These are phyloP conservation scores for Prostheceraeus crozeri DNA, from an alignment of 2,888 invertebrate species.

Conservation along the genomic window DNA sequence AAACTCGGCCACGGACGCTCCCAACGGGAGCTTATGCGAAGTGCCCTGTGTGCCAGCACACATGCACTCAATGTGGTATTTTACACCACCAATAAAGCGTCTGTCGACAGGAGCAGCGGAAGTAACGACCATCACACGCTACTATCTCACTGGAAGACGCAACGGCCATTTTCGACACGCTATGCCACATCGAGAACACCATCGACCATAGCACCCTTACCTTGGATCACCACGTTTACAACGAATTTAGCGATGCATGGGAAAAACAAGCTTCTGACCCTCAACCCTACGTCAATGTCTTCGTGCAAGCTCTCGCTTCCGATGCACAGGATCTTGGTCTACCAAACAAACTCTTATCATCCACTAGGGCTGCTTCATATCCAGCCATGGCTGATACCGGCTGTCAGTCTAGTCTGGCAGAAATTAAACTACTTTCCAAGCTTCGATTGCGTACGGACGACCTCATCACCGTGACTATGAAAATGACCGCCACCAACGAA, in stretches of 20 bases:
- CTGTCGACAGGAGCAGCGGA: no score
- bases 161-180: not conserved
- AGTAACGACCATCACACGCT: no score
- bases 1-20: conserved; percentile 14
- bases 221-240: conserved; percentile 12
- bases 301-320: not conserved
- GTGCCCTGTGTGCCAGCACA: conserved; percentile 32
- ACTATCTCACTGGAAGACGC: not conserved
- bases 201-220: no score
- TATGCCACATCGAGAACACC: conserved; percentile 6
- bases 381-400: conserved; percentile 40
- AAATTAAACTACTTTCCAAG: conserved; percentile 38
- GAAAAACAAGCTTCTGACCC: not conserved
- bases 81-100: not conserved
- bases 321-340: conserved; percentile 13
- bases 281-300: conserved; percentile 6
- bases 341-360: not conserved
- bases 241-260: conserved; percentile 4
- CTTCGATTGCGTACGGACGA: conserved; percentile 36
- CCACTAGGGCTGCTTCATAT: not conserved
- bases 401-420: conserved; percentile 44
- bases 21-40: not conserved
- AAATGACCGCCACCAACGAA: conserved; percentile 44
- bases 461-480: conserved; percentile 44
- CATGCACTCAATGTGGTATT: conserved; percentile 8